Base-by-base conservation (phyloP, 1,140 invertebrate genomes). In the Drosophila teissieri region DNA sequence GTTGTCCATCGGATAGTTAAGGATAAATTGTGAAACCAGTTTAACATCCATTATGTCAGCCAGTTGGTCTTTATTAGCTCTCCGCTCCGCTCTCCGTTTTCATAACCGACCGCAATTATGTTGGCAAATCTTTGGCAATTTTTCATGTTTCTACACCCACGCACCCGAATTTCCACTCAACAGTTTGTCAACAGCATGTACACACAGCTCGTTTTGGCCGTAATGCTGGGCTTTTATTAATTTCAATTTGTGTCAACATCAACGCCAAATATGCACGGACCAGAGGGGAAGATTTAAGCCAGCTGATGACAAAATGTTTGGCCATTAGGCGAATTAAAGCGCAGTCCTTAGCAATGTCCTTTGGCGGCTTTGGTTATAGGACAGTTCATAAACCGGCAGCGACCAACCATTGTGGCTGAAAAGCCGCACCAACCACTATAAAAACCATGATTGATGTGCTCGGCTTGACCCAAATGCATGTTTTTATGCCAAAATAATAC, bases 201-300 rank as follows among this genome's bases (percentile, higher is more conserved):
- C 67, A 49, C 53, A 63, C 57, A 60, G 45, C 52, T 52, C 56
- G 39, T 53, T 40, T 53, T 24, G 31, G 53, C 58, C 37, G 22
- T 60, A 36, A 27, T 55, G 46, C 46, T 39, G 34, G 46, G 46
- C 83, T 76, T 86, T 86, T 86, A 86, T 86, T 86, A 86, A 88
- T 86, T 86, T 86, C 82, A 86, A 86, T 86, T 88, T 86, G 82
- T 86, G 82, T 86, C 82, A 86, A 88, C 82, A 86, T 86, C 82
- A 88, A 78, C 65, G 74, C 78, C 69, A 80, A 84, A 78, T 77
- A 80, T 74, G 74, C 58, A 49, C 45, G 52, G 58, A 55, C 63
- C 61, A 46, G 73, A 22, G 58, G 60, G 17, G 57, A 70, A 79
- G 82, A 86, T 86, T 86, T 86, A 86, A 82, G 82, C 82, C 83